A percentile compares a stretch with the other conserved stretches of the same genome.
These are phyloP conservation scores for Xestoiulus laeticollis DNA, from an alignment of 2,888 invertebrate species.

Conservation along the genomic window DNA sequence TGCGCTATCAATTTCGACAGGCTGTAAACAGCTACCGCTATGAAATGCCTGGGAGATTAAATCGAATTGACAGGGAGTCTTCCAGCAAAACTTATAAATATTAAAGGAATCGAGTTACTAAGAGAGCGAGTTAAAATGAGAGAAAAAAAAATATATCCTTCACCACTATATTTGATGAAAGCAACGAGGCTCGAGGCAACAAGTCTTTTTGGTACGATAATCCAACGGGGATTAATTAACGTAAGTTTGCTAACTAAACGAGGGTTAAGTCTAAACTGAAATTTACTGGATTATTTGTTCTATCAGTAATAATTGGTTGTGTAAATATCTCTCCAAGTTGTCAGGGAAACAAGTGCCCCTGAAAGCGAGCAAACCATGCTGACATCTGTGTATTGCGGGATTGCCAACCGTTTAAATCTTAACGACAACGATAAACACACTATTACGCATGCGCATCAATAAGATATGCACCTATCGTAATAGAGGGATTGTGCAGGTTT, in stretches of 20 bases:
- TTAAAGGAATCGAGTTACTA: conserved; percentile 34
- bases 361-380: not conserved
- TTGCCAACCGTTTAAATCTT: too few relatives aligned
- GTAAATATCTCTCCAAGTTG: not conserved
- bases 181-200: not conserved
- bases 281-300: not conserved
- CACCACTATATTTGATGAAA: not conserved
- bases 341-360: not conserved
- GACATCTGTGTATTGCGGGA: not conserved
- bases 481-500: too few relatives aligned
- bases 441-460: too few relatives aligned
- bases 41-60: conserved; percentile 18
- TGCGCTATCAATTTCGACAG: conserved; percentile 19
- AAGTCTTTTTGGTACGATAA: not conserved
- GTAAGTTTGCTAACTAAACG: not conserved
- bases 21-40: not conserved
- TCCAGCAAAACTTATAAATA: conserved; percentile 14
- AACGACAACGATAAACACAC: too few relatives aligned
- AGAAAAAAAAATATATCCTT: not conserved
- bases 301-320: not conserved
- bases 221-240: not conserved
- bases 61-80: not conserved
- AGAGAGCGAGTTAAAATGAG: not conserved
- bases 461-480: too few relatives aligned
- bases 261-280: not conserved